Percentiles rank a stretch among this genome's conserved stretches.
Evolutionary conservation across 1,140 invertebrate species (phyloP).

Genomic region (Theocolax elegans): DNA sequence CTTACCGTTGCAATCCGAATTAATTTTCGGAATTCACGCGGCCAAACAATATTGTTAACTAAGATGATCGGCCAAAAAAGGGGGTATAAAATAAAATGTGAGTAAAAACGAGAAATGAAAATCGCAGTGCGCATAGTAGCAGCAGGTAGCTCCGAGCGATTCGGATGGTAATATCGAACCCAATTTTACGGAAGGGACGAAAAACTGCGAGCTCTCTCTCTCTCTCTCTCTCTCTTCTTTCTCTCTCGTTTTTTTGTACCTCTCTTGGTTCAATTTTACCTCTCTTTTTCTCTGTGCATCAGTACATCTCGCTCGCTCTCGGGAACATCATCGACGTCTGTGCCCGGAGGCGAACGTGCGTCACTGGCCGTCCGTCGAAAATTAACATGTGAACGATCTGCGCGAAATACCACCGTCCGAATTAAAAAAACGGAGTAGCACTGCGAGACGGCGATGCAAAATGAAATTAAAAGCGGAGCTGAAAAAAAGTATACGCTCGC

Average conservation of each 20-base stretch:
- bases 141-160: conserved; percentile 16
- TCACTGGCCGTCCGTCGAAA: conserved; percentile 54
- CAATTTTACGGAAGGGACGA: conserved; percentile 22
- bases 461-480: conserved; percentile 57
- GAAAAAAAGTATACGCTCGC: background rate
- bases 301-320: conserved; percentile 10
- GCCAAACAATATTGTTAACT: conserved; percentile 20
- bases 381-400: conserved; percentile 63
- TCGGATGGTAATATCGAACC: conserved; percentile 29
- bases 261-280: too few species aligned
- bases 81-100: too few species aligned
- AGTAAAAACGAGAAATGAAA: conserved; percentile 16
- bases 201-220: background rate
- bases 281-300: too few species aligned
- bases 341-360: conserved; percentile 54
- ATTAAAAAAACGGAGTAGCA: conserved; percentile 23
- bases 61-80: conserved; percentile 7
- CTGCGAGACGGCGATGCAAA: conserved; percentile 13
- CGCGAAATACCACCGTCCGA: conserved; percentile 52
- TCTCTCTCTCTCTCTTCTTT: conserved; percentile 15
- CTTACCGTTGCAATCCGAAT: background rate
- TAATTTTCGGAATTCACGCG: conserved; percentile 14
- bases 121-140: conserved; percentile 6
- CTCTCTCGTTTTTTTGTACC: conserved; percentile 18
- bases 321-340: conserved; percentile 61